Base-by-base conservation (phyloP, 2,888 invertebrate genomes). In the Nephrotoma flavescens region DNA sequence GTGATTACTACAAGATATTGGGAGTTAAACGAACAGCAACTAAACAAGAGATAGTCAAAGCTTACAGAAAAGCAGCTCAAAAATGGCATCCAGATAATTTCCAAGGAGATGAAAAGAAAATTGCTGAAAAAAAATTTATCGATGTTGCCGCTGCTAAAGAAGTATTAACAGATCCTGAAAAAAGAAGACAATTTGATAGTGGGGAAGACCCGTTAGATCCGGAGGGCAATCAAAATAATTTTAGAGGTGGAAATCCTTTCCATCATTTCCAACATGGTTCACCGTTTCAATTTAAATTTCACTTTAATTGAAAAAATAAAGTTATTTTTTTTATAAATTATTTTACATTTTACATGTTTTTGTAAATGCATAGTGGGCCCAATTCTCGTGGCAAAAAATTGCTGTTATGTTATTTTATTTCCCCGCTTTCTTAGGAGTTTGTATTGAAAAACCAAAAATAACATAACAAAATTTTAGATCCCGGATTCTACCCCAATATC, bases 1-100 rank as follows among this genome's bases (percentile, higher is more conserved):
- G 98, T 88, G 99, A 99, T 92, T 99, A 99, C 92, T 99, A 99
- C 92, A 99, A 99, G 92, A 99, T 99, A 89, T 93, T 99, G 87
- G 96, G 96, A 12, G 98, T 99, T 0, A 96, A 96, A 90, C 94
- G 97, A 90, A 95, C 95, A 86, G 99, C 99, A 2, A 95, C 93
- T 86, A 99, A 99, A 92, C 95, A 95, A 90, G 98, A 99, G 91
- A 97, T 99, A 83, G 93, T 95, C 12, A 99, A 99, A 93, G 99
- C 98, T 19, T 99, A 99, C 92, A 94, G 99, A 88, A 98, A 97
- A 92, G 95, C 97, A 86, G 99, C 99, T 12, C 97, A 98, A 92
- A 96, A 98, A 91, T 99, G 99, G 99, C 99, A 99, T 93, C 99
- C 99, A 0, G 99, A 99, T 92, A 98, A 96, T 92, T 99, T 95